Base-by-base conservation (phyloP, 2,888 invertebrate species). In the Archips xylosteana region DNA sequence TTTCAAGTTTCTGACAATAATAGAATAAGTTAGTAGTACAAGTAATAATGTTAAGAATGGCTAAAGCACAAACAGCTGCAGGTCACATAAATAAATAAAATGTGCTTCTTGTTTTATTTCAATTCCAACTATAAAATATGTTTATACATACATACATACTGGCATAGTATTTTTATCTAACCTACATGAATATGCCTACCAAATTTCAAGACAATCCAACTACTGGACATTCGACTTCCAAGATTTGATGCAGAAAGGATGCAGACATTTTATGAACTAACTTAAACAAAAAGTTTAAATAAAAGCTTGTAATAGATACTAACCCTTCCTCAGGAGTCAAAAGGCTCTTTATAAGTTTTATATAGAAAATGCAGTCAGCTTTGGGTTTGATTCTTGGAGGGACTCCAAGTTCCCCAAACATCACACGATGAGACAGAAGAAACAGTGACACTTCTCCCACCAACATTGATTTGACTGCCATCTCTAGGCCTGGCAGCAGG, bases 361-460 rank as follows among this genome's bases (percentile, higher is more conserved):
- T 95, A 74, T 97, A 96, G 85, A 97, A 97, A 3, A 97, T 89
- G 69, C 97, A 96, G 78, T 96, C 96, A 0, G 97, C 95, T 82
- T 96, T 95, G 12, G 96, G 95, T 74, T 97, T 98, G 68, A 99
- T 96, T 75, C 97, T 94, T 0, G 97, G 97, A 13, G 97, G 95
- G 77, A 97, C 96, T 0, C 98, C 98, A 79, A 96, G 79, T 79
- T 95, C 94, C 1, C 97, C 97, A 88, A 96, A 98, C 72, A 97
- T 97, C 75, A 97, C 95, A 75, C 96, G 91, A 65, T 97, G 96
- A 6, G 96, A 95, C 36, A 98, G 94, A 0, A 98, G 88, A 86
- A 98, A 98, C 67, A 97, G 92, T 0, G 98, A 95, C 75, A 96
- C 94, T 90, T 99, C 99, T 60, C 96, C 96, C n/a, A 96, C 95